Evolutionary conservation across 2,888 invertebrate genomes (phyloP).

Genomic region (Sialis fuliginosa): DNA sequence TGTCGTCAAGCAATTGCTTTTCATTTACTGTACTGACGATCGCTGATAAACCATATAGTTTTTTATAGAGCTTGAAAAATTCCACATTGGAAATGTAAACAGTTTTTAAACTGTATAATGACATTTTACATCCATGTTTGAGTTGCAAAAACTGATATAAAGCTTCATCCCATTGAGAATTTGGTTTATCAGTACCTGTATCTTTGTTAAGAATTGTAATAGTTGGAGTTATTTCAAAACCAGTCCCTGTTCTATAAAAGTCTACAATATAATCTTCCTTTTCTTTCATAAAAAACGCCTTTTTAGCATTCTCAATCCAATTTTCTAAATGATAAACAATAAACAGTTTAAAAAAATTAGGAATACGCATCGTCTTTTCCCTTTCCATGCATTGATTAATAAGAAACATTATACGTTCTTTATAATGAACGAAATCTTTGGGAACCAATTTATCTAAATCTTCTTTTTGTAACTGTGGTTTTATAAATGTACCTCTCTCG

Average conservation of each 20-base stretch:
- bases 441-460: conserved; percentile 3
- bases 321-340: conserved; percentile 13
- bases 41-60: conserved; percentile 21
- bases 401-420: conserved; percentile 9
- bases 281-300: conserved; percentile 15
- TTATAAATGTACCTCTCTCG: conserved; percentile 5
- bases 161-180: conserved; percentile 21
- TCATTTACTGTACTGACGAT: conserved; percentile 19
- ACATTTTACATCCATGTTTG: conserved; percentile 19
- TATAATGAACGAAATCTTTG: conserved; percentile 5
- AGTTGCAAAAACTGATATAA: conserved; percentile 24
- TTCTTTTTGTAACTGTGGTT: conserved; percentile 5
- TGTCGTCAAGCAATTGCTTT: conserved; percentile 14
- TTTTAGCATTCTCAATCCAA: conserved; percentile 16
- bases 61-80: conserved; percentile 10
- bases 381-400: conserved; percentile 12
- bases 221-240: conserved; percentile 11
- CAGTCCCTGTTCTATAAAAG: conserved; percentile 13
- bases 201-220: conserved; percentile 17
- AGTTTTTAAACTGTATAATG: conserved; percentile 18
- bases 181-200: conserved; percentile 20
- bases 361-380: conserved; percentile 10
- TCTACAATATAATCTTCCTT: conserved; percentile 18
- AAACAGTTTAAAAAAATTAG: conserved; percentile 13
- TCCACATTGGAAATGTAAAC: conserved; percentile 22